Base-by-base conservation (phyloP, 1,140 invertebrate species). In the Drosophila carrolli region DNA sequence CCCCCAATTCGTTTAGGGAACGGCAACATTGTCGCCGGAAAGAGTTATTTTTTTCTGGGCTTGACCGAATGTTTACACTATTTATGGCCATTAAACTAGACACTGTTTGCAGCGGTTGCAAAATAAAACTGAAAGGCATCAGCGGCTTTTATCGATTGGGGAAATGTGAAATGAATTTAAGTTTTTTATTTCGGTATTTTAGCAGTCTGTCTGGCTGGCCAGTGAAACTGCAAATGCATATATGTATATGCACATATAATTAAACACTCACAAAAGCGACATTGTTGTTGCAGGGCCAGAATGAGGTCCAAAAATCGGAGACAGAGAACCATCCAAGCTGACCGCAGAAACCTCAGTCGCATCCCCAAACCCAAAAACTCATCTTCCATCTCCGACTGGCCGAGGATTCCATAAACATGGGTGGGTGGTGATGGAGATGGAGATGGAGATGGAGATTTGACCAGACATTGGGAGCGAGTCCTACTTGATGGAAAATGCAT, bases 261-360 rank as follows among this genome's bases (percentile, higher is more conserved):
- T 73, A 80, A 75, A 82, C 75, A 78, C 47, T 58, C 68, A 70
- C 80, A 75, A 56, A 60, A 70, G 61, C 59, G 58, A 79, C 61
- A 78, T 70, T 81, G 68, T 78, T 78, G 54, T 55, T 55, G 60
- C 43, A 32, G 55, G 44, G 37, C 19, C 55, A 48, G 43, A 40
- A 53, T 10, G 4, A 10, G 67, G n/a, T 37, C 23, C 55, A 37
- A 35, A 29, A 57, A 41, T 11, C 29, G 37, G 16, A 44, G 37
- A n/a, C n/a, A 14, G 32, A 43, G 62, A 55, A 8, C 55, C 54
- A 61, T 53, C 75, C 47, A 50, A 60, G 57, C 41, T 50, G 81
- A 85, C 82, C 82, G 70, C 82, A 85, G 68, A 76, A 85, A 85
- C 78, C 78, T 86, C 70, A 82, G 83, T 75, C 83, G 74, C 63